phyloP scores from a whole-genome alignment of 2,888 invertebrate genomes.

The Drosophila rellima region DNA sequence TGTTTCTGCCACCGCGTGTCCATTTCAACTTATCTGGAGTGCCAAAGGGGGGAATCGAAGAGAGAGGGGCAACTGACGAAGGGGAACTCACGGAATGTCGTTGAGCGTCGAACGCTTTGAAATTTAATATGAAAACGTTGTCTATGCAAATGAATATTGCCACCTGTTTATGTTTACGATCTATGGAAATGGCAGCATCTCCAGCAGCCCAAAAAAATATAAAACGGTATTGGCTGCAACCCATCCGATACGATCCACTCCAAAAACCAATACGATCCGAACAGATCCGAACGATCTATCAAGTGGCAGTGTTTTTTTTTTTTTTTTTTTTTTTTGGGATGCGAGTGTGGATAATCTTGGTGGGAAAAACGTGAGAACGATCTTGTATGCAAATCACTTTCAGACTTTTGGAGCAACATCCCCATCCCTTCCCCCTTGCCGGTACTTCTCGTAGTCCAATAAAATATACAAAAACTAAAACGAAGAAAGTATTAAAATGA shows the following conservation, averaged over 20 bases:
- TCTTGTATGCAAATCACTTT: constrained; percentile 79
- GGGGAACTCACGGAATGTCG: constrained; percentile 62
- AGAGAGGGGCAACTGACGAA: neutral
- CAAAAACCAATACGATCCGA: constrained; percentile 16
- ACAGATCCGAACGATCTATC: constrained; percentile 63
- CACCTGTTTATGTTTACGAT: constrained; percentile 82
- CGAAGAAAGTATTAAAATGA: constrained; percentile 81
- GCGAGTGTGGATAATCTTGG: constrained; percentile 68
- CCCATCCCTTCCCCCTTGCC: neutral
- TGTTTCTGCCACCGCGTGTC: constrained; percentile 56
- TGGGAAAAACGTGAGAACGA: constrained; percentile 79
- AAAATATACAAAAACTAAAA: constrained; percentile 79
- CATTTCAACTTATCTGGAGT: constrained; percentile 1
- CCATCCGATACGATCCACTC: constrained; percentile 28
- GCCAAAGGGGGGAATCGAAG: constrained; percentile 1
- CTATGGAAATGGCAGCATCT: constrained; percentile 63
- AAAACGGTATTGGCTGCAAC: constrained; percentile 70
- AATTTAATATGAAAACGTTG: constrained; percentile 79
- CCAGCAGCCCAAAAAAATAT: constrained; percentile 25
- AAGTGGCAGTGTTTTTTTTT: constrained; percentile 21
- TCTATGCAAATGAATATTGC: constrained; percentile 82
- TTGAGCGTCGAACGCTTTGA: constrained; percentile 70
- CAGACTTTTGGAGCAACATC: constrained; percentile 39
- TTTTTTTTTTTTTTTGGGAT: neutral
- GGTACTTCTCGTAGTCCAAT: constrained; percentile 41